Evolutionary conservation across 2,888 invertebrate species (phyloP).

Genomic region (Pyralis farinalis): DNA sequence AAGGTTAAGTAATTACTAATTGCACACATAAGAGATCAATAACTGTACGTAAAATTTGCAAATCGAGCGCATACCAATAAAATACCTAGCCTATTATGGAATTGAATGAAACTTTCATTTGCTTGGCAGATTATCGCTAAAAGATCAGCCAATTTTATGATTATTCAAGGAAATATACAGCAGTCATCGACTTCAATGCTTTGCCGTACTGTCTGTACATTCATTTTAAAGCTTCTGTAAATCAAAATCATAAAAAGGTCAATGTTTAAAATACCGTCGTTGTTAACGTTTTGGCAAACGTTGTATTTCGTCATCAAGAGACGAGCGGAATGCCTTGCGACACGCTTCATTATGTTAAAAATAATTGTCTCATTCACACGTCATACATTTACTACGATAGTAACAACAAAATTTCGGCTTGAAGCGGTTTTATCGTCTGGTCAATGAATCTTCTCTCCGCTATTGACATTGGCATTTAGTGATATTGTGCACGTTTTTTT

Average conservation of each 20-base stretch:
- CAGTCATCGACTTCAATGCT: too few relatives aligned
- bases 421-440: slow-evolving; percentile 62
- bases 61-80: too few relatives aligned
- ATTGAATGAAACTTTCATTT: too few relatives aligned
- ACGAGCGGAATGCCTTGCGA: slow-evolving; percentile 35
- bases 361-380: slow-evolving; percentile 75
- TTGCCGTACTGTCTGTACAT: too few relatives aligned
- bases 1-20: too few relatives aligned
- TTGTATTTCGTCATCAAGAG: slow-evolving; percentile 30
- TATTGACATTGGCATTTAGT: slow-evolving; percentile 39
- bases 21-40: too few relatives aligned
- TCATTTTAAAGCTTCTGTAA: too few relatives aligned
- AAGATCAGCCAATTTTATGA: too few relatives aligned
- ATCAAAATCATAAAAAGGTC: neutral
- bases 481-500: slow-evolving; percentile 9
- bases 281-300: slow-evolving; percentile 56
- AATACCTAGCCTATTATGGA: too few relatives aligned
- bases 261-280: neutral
- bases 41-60: too few relatives aligned
- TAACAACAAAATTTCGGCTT: slow-evolving; percentile 70
- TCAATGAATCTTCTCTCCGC: slow-evolving; percentile 51
- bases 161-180: too few relatives aligned
- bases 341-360: slow-evolving; percentile 63
- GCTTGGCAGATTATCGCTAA: too few relatives aligned
- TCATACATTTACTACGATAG: slow-evolving; percentile 68